phyloP scores from a whole-genome alignment of 2,797 vertebrate genomes.

The Pipistrellus pygmaeus region DNA sequence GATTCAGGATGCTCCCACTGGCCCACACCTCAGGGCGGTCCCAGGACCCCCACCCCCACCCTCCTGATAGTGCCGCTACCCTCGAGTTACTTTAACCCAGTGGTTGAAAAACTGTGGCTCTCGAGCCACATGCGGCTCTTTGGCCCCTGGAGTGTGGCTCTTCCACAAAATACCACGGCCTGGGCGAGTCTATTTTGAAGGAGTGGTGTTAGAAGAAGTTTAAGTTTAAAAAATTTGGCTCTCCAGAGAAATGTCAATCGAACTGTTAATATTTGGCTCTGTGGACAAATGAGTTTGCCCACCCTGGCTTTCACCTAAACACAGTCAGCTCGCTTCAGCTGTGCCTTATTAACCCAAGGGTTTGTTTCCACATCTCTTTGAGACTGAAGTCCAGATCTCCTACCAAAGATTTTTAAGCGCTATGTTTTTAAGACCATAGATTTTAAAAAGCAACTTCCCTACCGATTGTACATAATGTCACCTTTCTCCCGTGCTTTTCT shows the following conservation, averaged over 20 bases:
- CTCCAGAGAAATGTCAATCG: too few relatives aligned
- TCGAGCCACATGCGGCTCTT: too few relatives aligned
- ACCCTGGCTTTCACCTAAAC: constrained; percentile 43
- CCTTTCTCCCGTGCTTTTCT: constrained; percentile 76
- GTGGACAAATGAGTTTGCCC: too few relatives aligned
- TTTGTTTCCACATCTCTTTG: constrained; percentile 63
- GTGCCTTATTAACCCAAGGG: constrained; percentile 61
- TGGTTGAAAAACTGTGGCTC: too few relatives aligned
- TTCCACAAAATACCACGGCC: too few relatives aligned
- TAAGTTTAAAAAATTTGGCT: too few relatives aligned
- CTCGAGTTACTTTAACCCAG: constrained; percentile 1
- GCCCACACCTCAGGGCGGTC: background rate
- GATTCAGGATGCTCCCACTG: constrained; percentile 65
- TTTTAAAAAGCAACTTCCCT: constrained; percentile 41
- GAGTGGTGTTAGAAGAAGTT: too few relatives aligned
- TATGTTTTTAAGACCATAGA: constrained; percentile 54
- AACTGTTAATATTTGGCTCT: too few relatives aligned
- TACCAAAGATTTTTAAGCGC: constrained; percentile 11
- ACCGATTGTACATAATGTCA: constrained; percentile 28
- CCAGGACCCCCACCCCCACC: constrained; percentile 10
- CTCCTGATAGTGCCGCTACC: constrained; percentile 16
- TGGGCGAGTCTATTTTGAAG: too few relatives aligned
- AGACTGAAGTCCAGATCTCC: background rate
- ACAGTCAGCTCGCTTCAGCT: constrained; percentile 41
- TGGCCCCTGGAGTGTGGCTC: too few relatives aligned